These are phyloP conservation scores for Geotrupes spiniger DNA, from an alignment of 2,888 invertebrate species.

Conservation along the genomic window DNA sequence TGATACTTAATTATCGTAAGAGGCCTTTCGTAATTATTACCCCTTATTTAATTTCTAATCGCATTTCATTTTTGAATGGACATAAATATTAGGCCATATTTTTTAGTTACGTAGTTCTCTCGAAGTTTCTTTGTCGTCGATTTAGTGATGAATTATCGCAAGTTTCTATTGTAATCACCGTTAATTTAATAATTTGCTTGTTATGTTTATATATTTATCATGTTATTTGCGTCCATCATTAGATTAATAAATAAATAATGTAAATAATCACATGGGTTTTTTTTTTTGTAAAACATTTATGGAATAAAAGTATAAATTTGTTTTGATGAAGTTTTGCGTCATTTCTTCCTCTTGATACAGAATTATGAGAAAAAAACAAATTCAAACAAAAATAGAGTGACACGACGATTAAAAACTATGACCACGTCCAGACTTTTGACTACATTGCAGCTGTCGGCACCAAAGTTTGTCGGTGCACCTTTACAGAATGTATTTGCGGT, in stretches of 20 bases:
- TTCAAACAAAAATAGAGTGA: too few species aligned
- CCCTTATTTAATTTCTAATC: conserved; percentile 15
- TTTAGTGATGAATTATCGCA: conserved; percentile 5
- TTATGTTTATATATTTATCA: conserved; percentile 40
- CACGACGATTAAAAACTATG: too few species aligned
- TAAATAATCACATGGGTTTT: conserved; percentile 40
- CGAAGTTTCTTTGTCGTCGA: conserved; percentile 5
- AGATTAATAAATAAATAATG: conserved; percentile 44
- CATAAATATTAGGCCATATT: background rate
- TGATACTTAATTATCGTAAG: conserved; percentile 31
- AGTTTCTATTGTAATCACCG: conserved; percentile 12
- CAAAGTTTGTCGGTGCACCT: too few species aligned
- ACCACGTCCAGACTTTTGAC: too few species aligned
- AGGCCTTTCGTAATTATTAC: conserved; percentile 25
- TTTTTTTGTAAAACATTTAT: background rate
- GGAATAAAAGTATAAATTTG: too few species aligned
- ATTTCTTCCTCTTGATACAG: too few species aligned
- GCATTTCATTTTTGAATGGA: background rate
- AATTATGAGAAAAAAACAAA: too few species aligned
- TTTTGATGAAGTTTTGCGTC: too few species aligned
- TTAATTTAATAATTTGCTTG: conserved; percentile 34
- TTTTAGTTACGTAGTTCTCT: background rate
- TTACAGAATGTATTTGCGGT: too few species aligned
- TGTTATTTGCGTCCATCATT: conserved; percentile 50
- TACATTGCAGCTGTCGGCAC: too few species aligned